These are phyloP conservation scores for Achlya flavicornis DNA, from an alignment of 2,888 invertebrate species.

Conservation along the genomic window DNA sequence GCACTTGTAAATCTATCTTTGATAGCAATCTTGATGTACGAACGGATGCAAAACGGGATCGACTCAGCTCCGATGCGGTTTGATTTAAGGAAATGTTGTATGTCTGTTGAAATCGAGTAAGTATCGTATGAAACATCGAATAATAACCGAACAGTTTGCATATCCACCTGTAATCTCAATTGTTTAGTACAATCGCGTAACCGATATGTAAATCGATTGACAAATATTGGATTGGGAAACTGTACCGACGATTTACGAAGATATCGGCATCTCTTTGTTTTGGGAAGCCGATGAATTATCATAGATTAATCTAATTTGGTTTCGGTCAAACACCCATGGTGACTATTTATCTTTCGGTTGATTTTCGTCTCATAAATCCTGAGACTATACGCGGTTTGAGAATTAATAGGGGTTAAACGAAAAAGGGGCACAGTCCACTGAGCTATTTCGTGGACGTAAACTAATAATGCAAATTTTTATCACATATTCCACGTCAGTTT, in stretches of 20 bases:
- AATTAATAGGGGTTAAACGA: constrained; percentile 72
- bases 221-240: constrained; percentile 42
- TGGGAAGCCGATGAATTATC: constrained; percentile 24
- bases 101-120: constrained; percentile 46
- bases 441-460: constrained; percentile 35
- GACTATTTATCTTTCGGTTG: constrained; percentile 58
- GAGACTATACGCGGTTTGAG: constrained; percentile 63
- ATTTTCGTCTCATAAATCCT: constrained; percentile 68
- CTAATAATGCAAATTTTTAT: constrained; percentile 55
- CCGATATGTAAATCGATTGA: constrained; percentile 50
- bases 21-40: constrained; percentile 83
- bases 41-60: constrained; percentile 82
- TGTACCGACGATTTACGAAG: constrained; percentile 1
- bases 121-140: constrained; percentile 52
- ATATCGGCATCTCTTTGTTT: constrained; percentile 9
- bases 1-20: constrained; percentile 81
- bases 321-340: constrained; percentile 52
- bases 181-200: constrained; percentile 63
- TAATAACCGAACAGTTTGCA: constrained; percentile 53
- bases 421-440: constrained; percentile 64
- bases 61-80: constrained; percentile 58
- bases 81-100: constrained; percentile 75
- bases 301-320: constrained; percentile 52
- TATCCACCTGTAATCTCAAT: constrained; percentile 69
- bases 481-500: background rate